Evolutionary conservation across 1,140 invertebrate genomes (phyloP).

Genomic region (Heliconius nattereri): DNA sequence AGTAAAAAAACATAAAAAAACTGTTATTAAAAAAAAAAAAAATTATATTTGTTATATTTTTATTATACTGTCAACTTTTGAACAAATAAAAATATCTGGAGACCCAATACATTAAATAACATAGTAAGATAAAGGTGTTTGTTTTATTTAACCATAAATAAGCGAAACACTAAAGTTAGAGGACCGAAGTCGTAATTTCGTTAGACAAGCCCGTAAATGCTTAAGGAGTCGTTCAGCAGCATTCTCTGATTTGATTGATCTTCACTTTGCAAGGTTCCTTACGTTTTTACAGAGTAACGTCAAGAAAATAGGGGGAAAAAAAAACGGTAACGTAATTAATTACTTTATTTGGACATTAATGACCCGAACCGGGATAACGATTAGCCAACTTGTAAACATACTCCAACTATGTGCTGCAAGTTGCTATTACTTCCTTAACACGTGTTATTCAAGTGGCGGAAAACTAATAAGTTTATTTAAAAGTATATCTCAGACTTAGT

Average conservation of each 20-base stretch:
- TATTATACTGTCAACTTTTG: too few relatives aligned
- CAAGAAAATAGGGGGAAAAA: constrained; percentile 63
- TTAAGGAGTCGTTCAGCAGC: constrained; percentile 60
- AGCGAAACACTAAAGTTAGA: constrained; percentile 54
- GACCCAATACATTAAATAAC: not conserved
- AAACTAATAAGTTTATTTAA: not conserved
- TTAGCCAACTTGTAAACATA: constrained; percentile 3
- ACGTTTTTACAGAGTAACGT: constrained; percentile 68
- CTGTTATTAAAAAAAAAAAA: too few relatives aligned
- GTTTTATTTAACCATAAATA: constrained; percentile 37
- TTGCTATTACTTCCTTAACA: not conserved
- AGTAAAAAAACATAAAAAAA: too few relatives aligned
- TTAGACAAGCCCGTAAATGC: constrained; percentile 65
- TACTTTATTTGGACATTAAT: constrained; percentile 79
- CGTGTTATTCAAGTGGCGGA: not conserved
- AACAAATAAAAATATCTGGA: not conserved
- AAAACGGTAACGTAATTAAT: constrained; percentile 76
- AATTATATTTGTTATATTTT: too few relatives aligned
- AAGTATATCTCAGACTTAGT: not conserved
- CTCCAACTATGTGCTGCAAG: not conserved
- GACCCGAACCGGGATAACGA: constrained; percentile 64
- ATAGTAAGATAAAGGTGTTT: not conserved
- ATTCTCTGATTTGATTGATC: constrained; percentile 76
- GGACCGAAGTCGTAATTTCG: constrained; percentile 59
- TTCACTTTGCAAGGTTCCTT: constrained; percentile 51